A percentile compares a stretch with the other conserved stretches of the same genome.
These are phyloP conservation scores for Dermochelys coriacea DNA, from an alignment of 2,797 vertebrate species.

Conservation along the genomic window DNA sequence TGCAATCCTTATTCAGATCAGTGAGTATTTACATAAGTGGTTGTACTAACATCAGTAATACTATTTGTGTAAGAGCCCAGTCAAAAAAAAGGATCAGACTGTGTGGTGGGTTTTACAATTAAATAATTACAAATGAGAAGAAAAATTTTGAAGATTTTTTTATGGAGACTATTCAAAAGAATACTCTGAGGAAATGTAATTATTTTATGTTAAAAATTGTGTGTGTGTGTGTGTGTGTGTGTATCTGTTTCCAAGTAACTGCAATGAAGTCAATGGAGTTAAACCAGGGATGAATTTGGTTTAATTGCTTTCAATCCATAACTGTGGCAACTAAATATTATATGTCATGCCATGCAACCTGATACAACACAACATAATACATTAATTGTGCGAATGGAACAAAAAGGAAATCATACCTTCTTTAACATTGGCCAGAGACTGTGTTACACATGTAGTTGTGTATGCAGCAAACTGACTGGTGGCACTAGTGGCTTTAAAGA, in stretches of 20 bases:
- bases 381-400: background rate
- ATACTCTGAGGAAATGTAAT: background rate
- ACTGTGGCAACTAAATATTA: background rate
- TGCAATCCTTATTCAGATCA: background rate
- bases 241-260: background rate
- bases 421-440: background rate
- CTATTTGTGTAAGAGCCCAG: background rate
- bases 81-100: background rate
- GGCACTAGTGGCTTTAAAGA: slow-evolving; percentile 6
- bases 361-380: background rate
- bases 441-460: background rate
- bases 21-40: background rate
- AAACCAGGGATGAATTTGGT: background rate
- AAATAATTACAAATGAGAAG: background rate
- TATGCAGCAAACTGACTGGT: background rate
- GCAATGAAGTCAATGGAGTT: background rate
- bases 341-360: background rate
- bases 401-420: background rate
- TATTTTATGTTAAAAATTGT: background rate
- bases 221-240: too few species aligned
- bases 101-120: background rate
- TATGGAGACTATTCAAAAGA: background rate
- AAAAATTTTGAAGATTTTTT: background rate
- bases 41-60: background rate
- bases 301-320: background rate